phyloP scores from a whole-genome alignment of 2,797 vertebrate species.

The Myripristis jacobus region DNA sequence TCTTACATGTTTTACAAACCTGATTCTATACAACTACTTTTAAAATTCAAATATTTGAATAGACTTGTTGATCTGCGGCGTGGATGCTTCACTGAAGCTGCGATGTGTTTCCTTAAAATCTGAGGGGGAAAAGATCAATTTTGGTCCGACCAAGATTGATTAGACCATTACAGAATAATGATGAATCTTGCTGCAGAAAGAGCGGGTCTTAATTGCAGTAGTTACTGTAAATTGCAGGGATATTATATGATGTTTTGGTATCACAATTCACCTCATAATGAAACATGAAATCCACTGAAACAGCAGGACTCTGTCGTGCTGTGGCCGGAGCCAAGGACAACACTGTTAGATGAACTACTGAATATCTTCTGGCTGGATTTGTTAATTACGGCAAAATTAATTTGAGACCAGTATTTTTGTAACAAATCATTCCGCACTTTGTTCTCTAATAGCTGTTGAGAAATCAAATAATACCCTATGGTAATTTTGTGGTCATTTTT shows the following conservation, averaged over 20 bases:
- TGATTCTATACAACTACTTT: conserved; percentile 7
- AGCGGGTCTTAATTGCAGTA: conserved; percentile 41
- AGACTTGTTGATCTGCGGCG: not conserved
- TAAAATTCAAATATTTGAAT: no score
- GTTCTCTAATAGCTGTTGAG: not conserved
- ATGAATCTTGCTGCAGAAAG: conserved; percentile 41
- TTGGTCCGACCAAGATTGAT: conserved; percentile 60
- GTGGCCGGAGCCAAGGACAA: conserved; percentile 40
- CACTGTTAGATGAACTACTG: conserved; percentile 23
- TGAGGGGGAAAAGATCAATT: conserved; percentile 35
- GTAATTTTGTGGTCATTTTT: no score
- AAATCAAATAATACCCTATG: no score
- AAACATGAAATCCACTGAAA: conserved; percentile 33
- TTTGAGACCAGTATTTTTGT: not conserved
- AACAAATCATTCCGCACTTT: not conserved
- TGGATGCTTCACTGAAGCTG: conserved; percentile 10
- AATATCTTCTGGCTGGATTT: not conserved
- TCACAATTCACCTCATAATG: conserved; percentile 27
- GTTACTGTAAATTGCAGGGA: conserved; percentile 56
- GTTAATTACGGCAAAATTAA: not conserved
- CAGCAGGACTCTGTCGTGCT: conserved; percentile 33
- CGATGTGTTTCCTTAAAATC: conserved; percentile 17
- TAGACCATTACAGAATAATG: conserved; percentile 48
- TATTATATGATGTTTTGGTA: conserved; percentile 42
- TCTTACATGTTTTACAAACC: conserved; percentile 14